These are phyloP conservation scores for Mayetiola destructor DNA, from an alignment of 2,888 invertebrate genomes.

Conservation along the genomic window DNA sequence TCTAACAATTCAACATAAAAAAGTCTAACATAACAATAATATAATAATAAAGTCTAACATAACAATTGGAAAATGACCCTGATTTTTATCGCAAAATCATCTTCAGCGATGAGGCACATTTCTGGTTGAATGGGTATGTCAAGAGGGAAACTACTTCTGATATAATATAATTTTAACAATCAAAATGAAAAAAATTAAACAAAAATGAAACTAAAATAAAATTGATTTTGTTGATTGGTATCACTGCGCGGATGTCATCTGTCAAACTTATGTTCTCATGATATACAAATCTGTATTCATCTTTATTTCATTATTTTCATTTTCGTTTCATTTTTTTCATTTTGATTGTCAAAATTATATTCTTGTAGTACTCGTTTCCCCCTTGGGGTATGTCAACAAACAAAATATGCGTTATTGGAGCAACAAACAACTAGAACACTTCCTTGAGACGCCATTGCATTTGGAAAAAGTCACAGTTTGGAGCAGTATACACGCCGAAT, in stretches of 20 bases:
- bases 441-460: background rate
- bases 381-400: background rate
- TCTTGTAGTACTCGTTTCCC: no score
- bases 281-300: no score
- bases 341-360: no score
- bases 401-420: background rate
- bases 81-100: conserved; percentile 3
- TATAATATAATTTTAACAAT: no score
- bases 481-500: background rate
- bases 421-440: background rate
- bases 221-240: no score
- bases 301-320: no score
- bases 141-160: no score
- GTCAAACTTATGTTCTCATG: no score
- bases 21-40: background rate
- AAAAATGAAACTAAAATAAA: no score
- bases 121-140: conserved; percentile 9
- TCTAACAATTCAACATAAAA: background rate
- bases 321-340: no score
- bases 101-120: conserved; percentile 3
- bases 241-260: no score
- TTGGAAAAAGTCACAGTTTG: background rate
- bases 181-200: no score
- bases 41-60: background rate
- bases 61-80: background rate